phyloP scores from a whole-genome alignment of 2,113 vertebrate genomes.

The Stegostoma tigrinum region DNA sequence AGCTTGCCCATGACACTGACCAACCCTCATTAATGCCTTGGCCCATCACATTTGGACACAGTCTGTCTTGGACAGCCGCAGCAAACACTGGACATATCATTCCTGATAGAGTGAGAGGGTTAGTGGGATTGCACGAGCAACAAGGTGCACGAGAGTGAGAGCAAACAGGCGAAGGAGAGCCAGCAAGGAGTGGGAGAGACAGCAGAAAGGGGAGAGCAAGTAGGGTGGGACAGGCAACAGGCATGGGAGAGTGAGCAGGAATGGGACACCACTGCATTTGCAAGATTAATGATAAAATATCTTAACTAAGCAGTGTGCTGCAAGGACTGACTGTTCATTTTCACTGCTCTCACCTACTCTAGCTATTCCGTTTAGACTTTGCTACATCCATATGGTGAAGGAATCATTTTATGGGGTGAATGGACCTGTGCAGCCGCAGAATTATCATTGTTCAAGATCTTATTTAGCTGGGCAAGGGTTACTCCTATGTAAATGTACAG shows the following conservation, averaged over 20 bases:
- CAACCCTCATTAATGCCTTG: neutral
- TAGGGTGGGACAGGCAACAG: no score
- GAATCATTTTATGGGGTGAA: neutral
- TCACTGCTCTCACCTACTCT: neutral
- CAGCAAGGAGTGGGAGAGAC: neutral
- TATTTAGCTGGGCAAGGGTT: neutral
- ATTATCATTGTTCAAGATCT: neutral
- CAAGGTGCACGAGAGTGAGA: neutral
- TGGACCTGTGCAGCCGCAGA: neutral
- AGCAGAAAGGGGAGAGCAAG: no score
- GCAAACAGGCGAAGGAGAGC: neutral
- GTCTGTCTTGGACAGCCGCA: neutral
- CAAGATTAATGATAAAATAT: neutral
- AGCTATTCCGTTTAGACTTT: no score
- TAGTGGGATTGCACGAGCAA: neutral
- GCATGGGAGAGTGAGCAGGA: neutral
- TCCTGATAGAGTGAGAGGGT: rapidly evolving
- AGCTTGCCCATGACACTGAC: neutral
- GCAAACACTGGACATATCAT: neutral
- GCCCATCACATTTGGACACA: neutral
- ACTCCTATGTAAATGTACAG: neutral
- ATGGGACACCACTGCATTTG: neutral
- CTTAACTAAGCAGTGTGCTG: neutral
- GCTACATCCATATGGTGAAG: neutral
- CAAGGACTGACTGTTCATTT: neutral